Base-by-base conservation (phyloP, 2,113 vertebrate genomes). In the Pygoscelis antarcticus region DNA sequence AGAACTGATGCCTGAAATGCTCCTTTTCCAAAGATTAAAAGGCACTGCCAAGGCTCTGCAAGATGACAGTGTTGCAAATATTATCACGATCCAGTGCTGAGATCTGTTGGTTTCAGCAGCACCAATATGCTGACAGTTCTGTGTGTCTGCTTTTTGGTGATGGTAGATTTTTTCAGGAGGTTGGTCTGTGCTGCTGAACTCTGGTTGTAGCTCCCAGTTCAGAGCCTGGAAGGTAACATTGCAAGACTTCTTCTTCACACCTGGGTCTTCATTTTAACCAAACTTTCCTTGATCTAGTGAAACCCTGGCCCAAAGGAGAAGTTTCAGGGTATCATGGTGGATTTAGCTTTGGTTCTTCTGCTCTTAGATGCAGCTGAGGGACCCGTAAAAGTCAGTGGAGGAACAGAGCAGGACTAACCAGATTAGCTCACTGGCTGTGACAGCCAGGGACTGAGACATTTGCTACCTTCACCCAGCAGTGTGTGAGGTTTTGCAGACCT, bases 61-160 rank as follows among this genome's bases (percentile, higher is more conserved):
- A 66, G 71, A 91, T 88, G 90, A 90, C 93, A 89, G 57, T 58
- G 74, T 79, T 91, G 83, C 93, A 97, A 96, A 94, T 96, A 89
- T 96, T 92, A 85, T 46, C 94, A 20, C 1, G 26, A 85, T 66
- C 65, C 87, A 72, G 65, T 91, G 78, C 71, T 85, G 74, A 85
- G 80, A 66, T 91, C 46, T 0, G 0, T 85, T 13, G 19, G 66
- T 93, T 93, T 94, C 77, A 85, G 84, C 66, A 93, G 54, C 49
- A 69, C 32, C 51, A 12, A 91, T 38, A 19, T 89, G 80, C 91
- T 91, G 81, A 87, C 89, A 70, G 81, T 77, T 65, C 74, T 58
- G 54, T 51, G 27, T 83, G 70, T 79, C 87, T 93, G 61, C 52
- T 84, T 80, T 92, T 46, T 49, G 46, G 44, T 19, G 6, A 27